Base-by-base conservation (phyloP, 2,888 invertebrate species). In the Drosophila rubida region DNA sequence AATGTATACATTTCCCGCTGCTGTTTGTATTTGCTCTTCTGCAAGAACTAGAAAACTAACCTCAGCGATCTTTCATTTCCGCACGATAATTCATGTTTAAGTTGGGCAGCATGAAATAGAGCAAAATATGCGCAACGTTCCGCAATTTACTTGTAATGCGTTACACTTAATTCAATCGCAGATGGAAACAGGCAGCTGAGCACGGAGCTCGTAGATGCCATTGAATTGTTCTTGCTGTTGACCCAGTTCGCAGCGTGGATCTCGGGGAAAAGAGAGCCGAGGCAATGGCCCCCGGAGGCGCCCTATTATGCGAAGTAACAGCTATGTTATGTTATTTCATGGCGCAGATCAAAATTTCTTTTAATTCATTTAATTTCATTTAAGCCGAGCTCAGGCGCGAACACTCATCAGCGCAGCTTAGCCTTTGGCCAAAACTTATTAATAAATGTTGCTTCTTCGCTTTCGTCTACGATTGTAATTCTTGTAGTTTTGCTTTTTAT, bases 331-430 rank as follows among this genome's bases (percentile, higher is more conserved):
- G 27, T 14, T 32, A 32, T 22, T 30, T 14, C 35, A 23, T 35
- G 45, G 41, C 8, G 44, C 7, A 45, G 27, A 51, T 44, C 35
- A 37, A 67, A 68, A 62, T 65, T 75, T 77, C 74, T 73, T 75
- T 78, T 74, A 74, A 69, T 65, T 74, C 44, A 65, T 68, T 75
- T 77, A 59, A 77, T 77, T 75, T 73, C 48, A 78, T 69, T 74
- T 60, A 46, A 60, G 62, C 62, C 49, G 65, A 69, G 50, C 25
- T 63, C 55, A 14, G 54, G 69, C 48, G 44, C 60, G 69, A 69
- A 59, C 39, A 23, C 37, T 60, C 62, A 71, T 66, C 58, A 58
- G 44, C 44, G 50, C 7, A 35, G 72, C 59, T 57, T 75, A 54
- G 78, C 78, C 76, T 69, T 54, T 74, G 78, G 69, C 63, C 70